These are phyloP conservation scores for Calameuta pallipes DNA, from an alignment of 2,888 invertebrate species.

Conservation along the genomic window DNA sequence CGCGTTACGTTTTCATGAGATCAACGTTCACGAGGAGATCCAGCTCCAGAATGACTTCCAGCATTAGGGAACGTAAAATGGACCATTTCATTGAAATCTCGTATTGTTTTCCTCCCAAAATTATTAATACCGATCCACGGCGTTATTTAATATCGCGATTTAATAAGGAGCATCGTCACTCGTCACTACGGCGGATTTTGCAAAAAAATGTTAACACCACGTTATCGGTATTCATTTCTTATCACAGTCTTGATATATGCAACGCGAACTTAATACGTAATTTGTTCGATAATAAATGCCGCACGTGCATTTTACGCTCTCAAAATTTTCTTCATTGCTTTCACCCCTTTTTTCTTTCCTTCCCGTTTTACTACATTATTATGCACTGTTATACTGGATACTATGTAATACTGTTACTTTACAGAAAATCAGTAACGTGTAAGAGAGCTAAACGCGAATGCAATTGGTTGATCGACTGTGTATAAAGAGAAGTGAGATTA, in stretches of 20 bases:
- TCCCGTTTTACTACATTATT: not conserved
- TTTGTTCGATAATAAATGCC: slow-evolving; percentile 37
- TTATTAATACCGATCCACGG: not conserved
- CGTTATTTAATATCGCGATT: not conserved
- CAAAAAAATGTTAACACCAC: not conserved
- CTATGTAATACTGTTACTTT: not conserved
- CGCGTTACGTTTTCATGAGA: not conserved
- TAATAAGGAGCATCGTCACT: slow-evolving; percentile 9
- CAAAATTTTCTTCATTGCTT: slow-evolving; percentile 1
- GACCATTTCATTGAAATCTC: not conserved
- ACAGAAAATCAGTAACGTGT: not conserved
- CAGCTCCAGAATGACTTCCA: not conserved
- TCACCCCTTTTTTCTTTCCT: not conserved
- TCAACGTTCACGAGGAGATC: not conserved
- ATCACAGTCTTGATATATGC: slow-evolving; percentile 53
- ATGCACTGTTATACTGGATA: not conserved
- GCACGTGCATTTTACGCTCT: slow-evolving; percentile 13
- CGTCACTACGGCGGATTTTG: slow-evolving; percentile 26
- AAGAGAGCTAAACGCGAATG: not conserved
- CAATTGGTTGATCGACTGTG: not conserved
- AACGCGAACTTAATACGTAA: slow-evolving; percentile 34
- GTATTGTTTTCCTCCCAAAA: not conserved
- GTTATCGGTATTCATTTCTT: slow-evolving; percentile 37
- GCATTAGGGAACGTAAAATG: not conserved
- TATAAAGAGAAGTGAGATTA: not conserved